Evolutionary conservation across 2,888 invertebrate genomes (phyloP).

Genomic region (Sympetrum striolatum): DNA sequence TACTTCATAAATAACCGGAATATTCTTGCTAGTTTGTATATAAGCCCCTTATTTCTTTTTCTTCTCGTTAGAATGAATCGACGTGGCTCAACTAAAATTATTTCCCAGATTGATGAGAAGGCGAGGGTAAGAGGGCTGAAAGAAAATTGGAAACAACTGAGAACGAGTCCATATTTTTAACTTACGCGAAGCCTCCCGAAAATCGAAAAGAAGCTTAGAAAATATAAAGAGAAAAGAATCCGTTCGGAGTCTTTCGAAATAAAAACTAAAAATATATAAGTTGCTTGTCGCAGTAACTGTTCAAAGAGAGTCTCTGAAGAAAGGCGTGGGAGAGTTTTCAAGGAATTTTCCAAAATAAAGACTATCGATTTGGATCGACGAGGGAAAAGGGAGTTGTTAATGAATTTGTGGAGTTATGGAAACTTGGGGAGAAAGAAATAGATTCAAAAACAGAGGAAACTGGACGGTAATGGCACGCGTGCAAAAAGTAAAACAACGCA

Average conservation of each 20-base stretch:
- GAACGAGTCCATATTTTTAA: background rate
- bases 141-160: background rate
- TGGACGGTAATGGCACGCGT: too few species aligned
- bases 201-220: background rate
- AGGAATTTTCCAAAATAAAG: too few species aligned
- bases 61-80: background rate
- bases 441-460: background rate
- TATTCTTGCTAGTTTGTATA: too few species aligned
- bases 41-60: background rate
- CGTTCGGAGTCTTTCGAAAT: background rate
- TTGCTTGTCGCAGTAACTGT: background rate
- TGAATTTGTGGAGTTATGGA: background rate
- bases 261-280: background rate
- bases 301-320: background rate
- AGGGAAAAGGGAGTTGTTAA: background rate
- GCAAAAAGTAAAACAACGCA: too few species aligned
- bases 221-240: background rate
- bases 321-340: background rate
- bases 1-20: too few species aligned
- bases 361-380: background rate
- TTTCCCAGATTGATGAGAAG: background rate
- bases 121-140: background rate
- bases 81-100: background rate
- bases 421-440: background rate
- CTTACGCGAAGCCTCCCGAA: background rate